Percentiles rank a stretch among this genome's conserved stretches.
phyloP scores from a whole-genome alignment of 2,888 invertebrate species.

The Synergus laeviventris region DNA sequence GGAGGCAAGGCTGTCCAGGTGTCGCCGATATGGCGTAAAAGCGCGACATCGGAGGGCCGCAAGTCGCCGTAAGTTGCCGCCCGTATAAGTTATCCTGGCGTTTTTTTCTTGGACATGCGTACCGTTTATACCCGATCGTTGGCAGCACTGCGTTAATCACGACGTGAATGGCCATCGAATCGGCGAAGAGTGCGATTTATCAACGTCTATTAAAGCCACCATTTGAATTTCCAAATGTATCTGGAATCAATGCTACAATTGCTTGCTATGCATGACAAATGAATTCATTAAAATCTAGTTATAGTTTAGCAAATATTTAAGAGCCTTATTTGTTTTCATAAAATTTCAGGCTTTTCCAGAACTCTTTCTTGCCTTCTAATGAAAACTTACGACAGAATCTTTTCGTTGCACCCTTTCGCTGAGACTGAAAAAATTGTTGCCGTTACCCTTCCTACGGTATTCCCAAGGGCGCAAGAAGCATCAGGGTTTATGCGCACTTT shows the following conservation, averaged over 20 bases:
- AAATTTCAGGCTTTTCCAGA: neutral
- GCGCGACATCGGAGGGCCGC: conserved; percentile 26
- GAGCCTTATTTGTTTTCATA: neutral
- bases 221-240: conserved; percentile 16
- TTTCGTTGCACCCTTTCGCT: conserved; percentile 2
- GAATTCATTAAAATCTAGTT: neutral
- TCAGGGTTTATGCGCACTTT: conserved; percentile 36
- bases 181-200: conserved; percentile 66
- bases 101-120: conserved; percentile 51
- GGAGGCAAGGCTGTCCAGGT: conserved; percentile 38
- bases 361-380: neutral
- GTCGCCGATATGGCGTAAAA: conserved; percentile 33
- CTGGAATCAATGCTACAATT: neutral
- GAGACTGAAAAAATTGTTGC: conserved; percentile 3
- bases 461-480: conserved; percentile 40
- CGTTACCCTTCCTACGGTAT: conserved; percentile 6
- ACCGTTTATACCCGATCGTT: conserved; percentile 47
- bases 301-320: neutral
- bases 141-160: conserved; percentile 69
- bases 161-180: conserved; percentile 59
- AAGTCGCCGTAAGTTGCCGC: conserved; percentile 36
- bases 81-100: conserved; percentile 50
- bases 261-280: rapidly evolving
- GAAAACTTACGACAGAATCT: conserved; percentile 9
- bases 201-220: conserved; percentile 69